Conservation (phyloP, 2,888 invertebrate genomes). For the Elegia similella region DNA sequence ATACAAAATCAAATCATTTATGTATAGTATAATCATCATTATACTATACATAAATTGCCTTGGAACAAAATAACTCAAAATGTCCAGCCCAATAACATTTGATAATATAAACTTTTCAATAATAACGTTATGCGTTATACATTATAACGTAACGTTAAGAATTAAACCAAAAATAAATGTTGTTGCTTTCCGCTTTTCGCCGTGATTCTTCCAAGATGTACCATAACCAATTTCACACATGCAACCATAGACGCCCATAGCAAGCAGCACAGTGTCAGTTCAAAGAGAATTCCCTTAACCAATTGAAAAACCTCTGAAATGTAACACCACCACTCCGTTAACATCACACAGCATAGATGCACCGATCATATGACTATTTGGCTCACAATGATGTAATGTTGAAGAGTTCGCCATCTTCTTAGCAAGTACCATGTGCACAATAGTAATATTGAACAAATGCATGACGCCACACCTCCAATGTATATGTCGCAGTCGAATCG, state of each 20-base stretch:
- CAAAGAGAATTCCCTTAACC: conserved; percentile 17
- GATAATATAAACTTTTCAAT: conserved; percentile 9
- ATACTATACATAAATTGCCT: background rate
- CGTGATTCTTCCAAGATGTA: conserved; percentile 24
- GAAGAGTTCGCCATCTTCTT: conserved; percentile 36
- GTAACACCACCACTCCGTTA: background rate
- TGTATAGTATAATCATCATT: conserved; percentile 25
- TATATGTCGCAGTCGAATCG: too few species aligned
- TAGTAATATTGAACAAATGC: background rate
- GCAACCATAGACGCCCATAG: conserved; percentile 28
- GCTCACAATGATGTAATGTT: conserved; percentile 33
- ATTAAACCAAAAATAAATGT: conserved; percentile 22
- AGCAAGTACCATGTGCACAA: conserved; percentile 30
- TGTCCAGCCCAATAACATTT: background rate
- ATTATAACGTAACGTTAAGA: too few species aligned
- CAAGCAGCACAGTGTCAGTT: conserved; percentile 28
- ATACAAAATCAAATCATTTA: conserved; percentile 28
- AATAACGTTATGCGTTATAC: background rate
- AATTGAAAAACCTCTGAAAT: background rate
- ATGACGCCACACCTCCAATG: background rate
- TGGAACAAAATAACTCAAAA: background rate
- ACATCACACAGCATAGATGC: conserved; percentile 20
- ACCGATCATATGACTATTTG: conserved; percentile 32
- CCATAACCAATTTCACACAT: conserved; percentile 31
- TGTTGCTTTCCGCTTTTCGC: conserved; percentile 27